phyloP scores from a whole-genome alignment of 2,888 invertebrate species.

The Hirtodrosophila trivittata region DNA sequence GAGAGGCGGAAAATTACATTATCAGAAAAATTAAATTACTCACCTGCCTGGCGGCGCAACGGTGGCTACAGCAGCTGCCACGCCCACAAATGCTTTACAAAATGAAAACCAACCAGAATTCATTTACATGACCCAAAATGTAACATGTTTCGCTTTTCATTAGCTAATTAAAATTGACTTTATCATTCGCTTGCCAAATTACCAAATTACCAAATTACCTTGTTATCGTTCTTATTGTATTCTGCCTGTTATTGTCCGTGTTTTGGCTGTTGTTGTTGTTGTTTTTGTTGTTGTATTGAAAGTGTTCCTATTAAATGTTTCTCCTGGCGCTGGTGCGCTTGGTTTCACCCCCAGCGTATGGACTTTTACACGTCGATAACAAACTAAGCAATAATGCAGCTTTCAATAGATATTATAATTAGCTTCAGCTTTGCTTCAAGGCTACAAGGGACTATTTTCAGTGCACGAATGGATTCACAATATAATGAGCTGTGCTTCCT shows the following conservation, averaged over 20 bases:
- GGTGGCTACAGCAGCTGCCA: slow-evolving; percentile 7
- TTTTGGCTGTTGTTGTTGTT: slow-evolving; percentile 3
- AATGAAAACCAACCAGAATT: slow-evolving; percentile 39
- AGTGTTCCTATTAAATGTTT: neutral
- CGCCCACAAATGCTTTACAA: slow-evolving; percentile 21
- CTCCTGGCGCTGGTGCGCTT: no score
- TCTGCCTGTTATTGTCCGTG: neutral
- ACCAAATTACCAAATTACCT: slow-evolving; percentile 39
- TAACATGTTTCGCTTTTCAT: slow-evolving; percentile 52
- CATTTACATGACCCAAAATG: slow-evolving; percentile 49
- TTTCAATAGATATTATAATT: slow-evolving; percentile 42
- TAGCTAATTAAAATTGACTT: slow-evolving; percentile 72
- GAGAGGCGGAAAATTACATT: slow-evolving; percentile 53
- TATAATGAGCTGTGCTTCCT: neutral
- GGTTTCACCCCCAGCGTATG: no score
- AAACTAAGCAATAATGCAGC: slow-evolving; percentile 31
- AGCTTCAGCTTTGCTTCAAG: slow-evolving; percentile 15
- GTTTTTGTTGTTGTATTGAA: slow-evolving; percentile 16
- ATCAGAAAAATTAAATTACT: slow-evolving; percentile 59
- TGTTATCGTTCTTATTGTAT: slow-evolving; percentile 36
- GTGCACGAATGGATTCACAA: slow-evolving; percentile 14
- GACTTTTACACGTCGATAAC: slow-evolving; percentile 41
- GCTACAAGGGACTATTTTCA: neutral
- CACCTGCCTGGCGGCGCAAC: slow-evolving; percentile 39
- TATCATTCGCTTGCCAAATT: slow-evolving; percentile 50